Evolutionary conservation across 2,888 invertebrate genomes (phyloP), one percentile per base, ranked within the genome.

Genomic region (Caenorhabditis sp.): DNA sequence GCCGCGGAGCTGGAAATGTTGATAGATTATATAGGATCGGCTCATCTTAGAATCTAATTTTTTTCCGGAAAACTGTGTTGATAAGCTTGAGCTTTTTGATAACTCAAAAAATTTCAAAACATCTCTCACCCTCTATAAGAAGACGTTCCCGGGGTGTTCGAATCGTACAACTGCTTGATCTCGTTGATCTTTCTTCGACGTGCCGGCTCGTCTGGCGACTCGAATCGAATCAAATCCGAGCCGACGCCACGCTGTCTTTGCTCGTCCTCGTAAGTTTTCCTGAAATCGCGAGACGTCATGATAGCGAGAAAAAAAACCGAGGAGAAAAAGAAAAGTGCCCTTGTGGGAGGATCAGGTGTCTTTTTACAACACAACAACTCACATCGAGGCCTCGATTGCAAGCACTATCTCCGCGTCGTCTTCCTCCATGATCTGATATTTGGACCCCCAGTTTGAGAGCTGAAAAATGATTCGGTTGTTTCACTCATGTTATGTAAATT

Each of bases 341-440:
- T 22, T 63, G 41, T 38, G 38, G 38, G 47, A n/a, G 47, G 38
- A 81, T 51, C 54, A 79, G 79, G 35, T 80, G 73, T 82, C 56
- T 26, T 35, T 64, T 74, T 69, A 72, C 69, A 38, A 38, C 38
- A 19, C n/a, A 19, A 44, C n/a, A 7, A 74, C 79, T 79, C 69
- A 88, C 88, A 85, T 86, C 68, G 85, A 85, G 6, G 86, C 47
- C 70, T 87, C 88, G 31, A 88, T 72, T 2, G 82, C 88, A 26
- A 87, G 77, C 56, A 82, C 79, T 12, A 87, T 58, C 44, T 88
- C 88, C 24, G 38, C 38, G 12, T 88, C 88, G 41, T 83, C 79
- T 35, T 85, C 87, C 49, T 63, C 70, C 81, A 82, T 85, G 19
- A 69, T 59, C 22, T 44, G 35, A 22, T 47, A n/a, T 0, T 5